A percentile compares a stretch with the other conserved stretches of the same genome.
These are phyloP conservation scores for Eupelmus urozonus DNA, from an alignment of 2,888 invertebrate genomes.

Conservation along the genomic window DNA sequence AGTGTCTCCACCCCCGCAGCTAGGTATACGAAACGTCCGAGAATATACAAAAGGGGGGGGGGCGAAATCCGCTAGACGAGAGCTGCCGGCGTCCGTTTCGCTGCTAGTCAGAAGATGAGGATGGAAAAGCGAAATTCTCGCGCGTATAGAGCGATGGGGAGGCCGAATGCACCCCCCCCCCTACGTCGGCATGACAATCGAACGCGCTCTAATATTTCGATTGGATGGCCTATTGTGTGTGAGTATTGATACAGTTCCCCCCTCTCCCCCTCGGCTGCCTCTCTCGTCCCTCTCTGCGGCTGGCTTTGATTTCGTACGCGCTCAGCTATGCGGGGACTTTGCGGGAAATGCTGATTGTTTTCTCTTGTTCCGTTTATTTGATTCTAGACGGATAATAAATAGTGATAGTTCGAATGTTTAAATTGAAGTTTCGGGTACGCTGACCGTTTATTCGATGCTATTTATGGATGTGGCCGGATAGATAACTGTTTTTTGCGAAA, in stretches of 20 bases:
- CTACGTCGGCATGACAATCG: no score
- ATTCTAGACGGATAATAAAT: no score
- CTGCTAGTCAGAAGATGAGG: background rate
- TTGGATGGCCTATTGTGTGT: conserved; percentile 13
- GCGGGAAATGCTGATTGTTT: background rate
- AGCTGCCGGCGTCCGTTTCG: background rate
- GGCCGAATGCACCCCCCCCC: background rate
- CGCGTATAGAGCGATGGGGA: background rate
- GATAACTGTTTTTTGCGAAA: no score
- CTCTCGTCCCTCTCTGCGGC: background rate
- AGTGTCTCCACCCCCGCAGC: background rate
- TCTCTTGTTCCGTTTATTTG: background rate
- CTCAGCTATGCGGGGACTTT: background rate
- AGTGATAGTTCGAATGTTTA: no score
- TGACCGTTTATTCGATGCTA: no score
- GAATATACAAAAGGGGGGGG: background rate
- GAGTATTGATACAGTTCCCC: no score
- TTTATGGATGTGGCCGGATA: no score
- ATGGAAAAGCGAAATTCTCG: background rate
- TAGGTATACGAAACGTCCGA: background rate
- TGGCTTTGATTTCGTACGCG: background rate
- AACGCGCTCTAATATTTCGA: conserved; percentile 1
- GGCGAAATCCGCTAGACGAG: background rate
- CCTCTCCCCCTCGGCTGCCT: background rate
- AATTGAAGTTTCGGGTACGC: no score